These are phyloP conservation scores for Caenorhabditis plicata DNA, from an alignment of 2,888 invertebrate genomes.

Conservation along the genomic window DNA sequence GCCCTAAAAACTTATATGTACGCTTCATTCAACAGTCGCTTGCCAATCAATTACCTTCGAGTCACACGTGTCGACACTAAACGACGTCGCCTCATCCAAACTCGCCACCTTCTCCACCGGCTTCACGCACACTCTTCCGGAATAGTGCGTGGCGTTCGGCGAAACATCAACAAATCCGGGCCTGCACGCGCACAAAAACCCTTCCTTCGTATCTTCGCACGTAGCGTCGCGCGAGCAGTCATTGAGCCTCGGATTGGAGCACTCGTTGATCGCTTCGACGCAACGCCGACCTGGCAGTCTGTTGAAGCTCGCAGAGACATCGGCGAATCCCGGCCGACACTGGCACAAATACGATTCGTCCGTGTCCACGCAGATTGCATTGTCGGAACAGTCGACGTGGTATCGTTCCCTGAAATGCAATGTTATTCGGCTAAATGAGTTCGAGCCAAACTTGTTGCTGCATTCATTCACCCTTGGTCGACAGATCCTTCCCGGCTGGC, in stretches of 20 bases:
- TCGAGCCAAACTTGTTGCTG: constrained; percentile 37
- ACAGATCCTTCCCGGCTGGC: constrained; percentile 58
- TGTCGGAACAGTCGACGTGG: constrained; percentile 62
- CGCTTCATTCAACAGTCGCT: too few species aligned
- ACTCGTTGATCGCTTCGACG: constrained; percentile 65
- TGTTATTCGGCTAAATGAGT: background rate
- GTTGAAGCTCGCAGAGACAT: constrained; percentile 63
- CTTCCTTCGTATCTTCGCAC: constrained; percentile 81
- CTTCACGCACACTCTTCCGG: constrained; percentile 57
- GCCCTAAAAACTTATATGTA: too few species aligned
- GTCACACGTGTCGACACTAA: constrained; percentile 52
- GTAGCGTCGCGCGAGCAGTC: constrained; percentile 85
- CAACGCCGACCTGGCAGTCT: constrained; percentile 62
- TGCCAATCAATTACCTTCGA: constrained; percentile 17
- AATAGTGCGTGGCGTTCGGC: constrained; percentile 60
- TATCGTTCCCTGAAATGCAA: constrained; percentile 38
- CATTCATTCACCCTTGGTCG: constrained; percentile 64
- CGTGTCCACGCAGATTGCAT: constrained; percentile 64
- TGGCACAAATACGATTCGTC: constrained; percentile 57
- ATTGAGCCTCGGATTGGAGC: constrained; percentile 71
- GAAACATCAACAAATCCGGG: constrained; percentile 77
- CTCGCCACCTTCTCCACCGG: constrained; percentile 38
- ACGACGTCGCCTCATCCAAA: constrained; percentile 24
- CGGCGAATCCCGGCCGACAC: constrained; percentile 65
- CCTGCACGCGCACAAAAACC: constrained; percentile 85